Percentiles rank a stretch among this genome's conserved stretches.
Evolutionary conservation across 1,140 invertebrate species (phyloP).

Genomic region (Rhyacophila brunnea): DNA sequence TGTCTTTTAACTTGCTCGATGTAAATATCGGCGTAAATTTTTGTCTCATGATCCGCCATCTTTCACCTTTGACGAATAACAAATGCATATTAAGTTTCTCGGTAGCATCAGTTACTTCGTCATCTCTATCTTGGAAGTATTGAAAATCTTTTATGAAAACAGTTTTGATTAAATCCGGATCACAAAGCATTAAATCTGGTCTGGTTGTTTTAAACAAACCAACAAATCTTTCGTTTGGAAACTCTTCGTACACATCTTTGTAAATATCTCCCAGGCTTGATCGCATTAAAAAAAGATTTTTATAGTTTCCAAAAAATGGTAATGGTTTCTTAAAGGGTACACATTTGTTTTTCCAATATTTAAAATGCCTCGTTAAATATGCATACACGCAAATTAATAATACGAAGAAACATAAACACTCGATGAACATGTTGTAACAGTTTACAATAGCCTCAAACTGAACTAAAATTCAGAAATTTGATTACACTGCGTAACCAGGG

Average conservation of each 20-base stretch:
- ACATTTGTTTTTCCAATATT: constrained; percentile 51
- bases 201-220: constrained; percentile 44
- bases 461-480: too few species aligned
- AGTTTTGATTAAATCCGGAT: constrained; percentile 54
- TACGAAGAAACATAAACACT: neutral
- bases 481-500: too few species aligned
- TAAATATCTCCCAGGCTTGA: constrained; percentile 18
- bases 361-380: constrained; percentile 31
- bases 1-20: constrained; percentile 56
- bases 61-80: constrained; percentile 39
- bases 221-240: constrained; percentile 36
- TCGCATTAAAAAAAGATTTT: constrained; percentile 15
- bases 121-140: constrained; percentile 48
- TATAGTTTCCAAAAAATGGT: constrained; percentile 42
- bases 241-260: constrained; percentile 34
- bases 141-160: constrained; percentile 58
- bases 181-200: constrained; percentile 52
- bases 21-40: constrained; percentile 56
- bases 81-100: constrained; percentile 38
- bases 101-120: constrained; percentile 34
- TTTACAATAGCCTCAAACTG: too few species aligned
- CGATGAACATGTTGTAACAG: too few species aligned
- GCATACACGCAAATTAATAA: constrained; percentile 11
- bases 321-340: constrained; percentile 40
- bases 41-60: constrained; percentile 55